Conservation (phyloP, 2,113 vertebrate species). For the Mustela lutreola region DNA sequence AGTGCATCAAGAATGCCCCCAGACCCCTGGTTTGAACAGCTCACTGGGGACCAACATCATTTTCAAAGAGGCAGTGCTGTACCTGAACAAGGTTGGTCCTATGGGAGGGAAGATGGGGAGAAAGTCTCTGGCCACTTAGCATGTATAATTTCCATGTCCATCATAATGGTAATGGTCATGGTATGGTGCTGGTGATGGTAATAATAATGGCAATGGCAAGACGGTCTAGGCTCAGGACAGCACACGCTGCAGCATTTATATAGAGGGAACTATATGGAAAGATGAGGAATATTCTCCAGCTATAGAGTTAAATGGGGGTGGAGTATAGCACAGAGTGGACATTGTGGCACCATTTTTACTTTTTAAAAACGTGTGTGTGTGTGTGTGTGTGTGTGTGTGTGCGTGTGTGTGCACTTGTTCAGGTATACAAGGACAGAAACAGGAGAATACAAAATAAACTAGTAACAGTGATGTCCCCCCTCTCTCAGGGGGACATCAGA, state of each 20-base stretch:
- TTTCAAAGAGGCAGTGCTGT: background rate
- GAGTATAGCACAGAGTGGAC: background rate
- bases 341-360: background rate
- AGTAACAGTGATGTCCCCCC: too few relatives aligned
- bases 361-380: background rate
- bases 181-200: too few relatives aligned
- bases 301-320: background rate
- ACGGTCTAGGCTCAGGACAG: rapidly evolving
- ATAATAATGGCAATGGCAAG: too few relatives aligned
- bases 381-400: too few relatives aligned
- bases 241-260: background rate
- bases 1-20: too few relatives aligned
- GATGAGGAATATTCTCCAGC: background rate
- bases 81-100: too few relatives aligned
- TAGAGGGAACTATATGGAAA: background rate
- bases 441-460: background rate
- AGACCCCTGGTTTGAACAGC: background rate
- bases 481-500: too few relatives aligned
- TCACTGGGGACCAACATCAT: background rate
- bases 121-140: background rate
- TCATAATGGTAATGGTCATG: background rate
- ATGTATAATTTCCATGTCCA: background rate
- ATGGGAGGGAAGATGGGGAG: background rate
- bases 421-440: background rate
- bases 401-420: background rate